Evolutionary conservation across 2,888 invertebrate genomes (phyloP).

Genomic region (Ormyrus thymus): DNA sequence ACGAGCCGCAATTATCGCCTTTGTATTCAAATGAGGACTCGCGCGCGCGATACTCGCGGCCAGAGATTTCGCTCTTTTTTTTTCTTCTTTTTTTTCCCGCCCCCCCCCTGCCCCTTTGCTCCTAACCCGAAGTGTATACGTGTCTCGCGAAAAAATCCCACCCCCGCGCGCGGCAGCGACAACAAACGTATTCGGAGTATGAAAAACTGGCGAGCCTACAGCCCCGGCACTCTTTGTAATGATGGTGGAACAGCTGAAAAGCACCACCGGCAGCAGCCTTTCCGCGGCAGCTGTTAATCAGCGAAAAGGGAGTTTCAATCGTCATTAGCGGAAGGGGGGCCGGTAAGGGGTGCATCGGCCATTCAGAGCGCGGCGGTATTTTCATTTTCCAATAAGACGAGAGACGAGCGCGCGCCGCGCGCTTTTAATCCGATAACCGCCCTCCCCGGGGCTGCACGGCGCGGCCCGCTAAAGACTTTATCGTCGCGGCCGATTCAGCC

Average conservation of each 20-base stretch:
- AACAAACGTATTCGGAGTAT: too few relatives aligned
- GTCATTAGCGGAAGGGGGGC: background rate
- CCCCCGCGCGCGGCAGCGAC: too few relatives aligned
- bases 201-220: too few relatives aligned
- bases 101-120: too few relatives aligned
- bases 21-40: slow-evolving; percentile 53
- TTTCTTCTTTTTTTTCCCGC: background rate
- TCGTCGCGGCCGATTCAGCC: slow-evolving; percentile 40
- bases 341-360: too few relatives aligned
- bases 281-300: too few relatives aligned
- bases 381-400: slow-evolving; percentile 28
- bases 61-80: too few relatives aligned
- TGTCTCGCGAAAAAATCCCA: too few relatives aligned
- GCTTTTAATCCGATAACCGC: slow-evolving; percentile 41
- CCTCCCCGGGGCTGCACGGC: slow-evolving; percentile 1
- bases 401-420: background rate
- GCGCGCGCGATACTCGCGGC: background rate
- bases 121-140: too few relatives aligned
- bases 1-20: slow-evolving; percentile 51
- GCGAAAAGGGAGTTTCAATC: background rate
- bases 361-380: background rate
- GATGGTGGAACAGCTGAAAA: too few relatives aligned
- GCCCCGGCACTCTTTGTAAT: too few relatives aligned
- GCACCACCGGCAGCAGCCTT: too few relatives aligned
- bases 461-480: slow-evolving; percentile 45